Conservation (phyloP, 2,113 vertebrate species). For the Perccottus glenii region DNA sequence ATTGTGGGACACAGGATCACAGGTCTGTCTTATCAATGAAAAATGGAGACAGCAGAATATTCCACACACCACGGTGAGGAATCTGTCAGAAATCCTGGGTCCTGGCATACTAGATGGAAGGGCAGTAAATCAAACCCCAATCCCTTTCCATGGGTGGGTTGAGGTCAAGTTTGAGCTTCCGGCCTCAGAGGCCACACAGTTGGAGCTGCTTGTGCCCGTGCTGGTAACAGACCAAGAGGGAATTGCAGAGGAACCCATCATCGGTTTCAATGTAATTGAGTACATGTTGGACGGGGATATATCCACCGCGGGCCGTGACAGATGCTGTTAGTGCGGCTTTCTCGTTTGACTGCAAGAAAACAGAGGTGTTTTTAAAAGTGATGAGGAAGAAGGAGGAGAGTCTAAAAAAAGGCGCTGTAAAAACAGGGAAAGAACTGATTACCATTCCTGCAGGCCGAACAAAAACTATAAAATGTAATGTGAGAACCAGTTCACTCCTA, state of each 20-base stretch:
- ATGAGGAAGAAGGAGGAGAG: neutral
- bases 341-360: slow-evolving; percentile 36
- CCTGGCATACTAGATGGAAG: neutral
- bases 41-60: slow-evolving; percentile 11
- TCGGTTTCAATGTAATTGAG: slow-evolving; percentile 43
- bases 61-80: neutral
- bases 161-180: slow-evolving; percentile 21
- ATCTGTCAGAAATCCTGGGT: slow-evolving; percentile 7
- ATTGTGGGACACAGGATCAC: slow-evolving; percentile 15
- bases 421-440: neutral
- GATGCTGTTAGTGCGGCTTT: slow-evolving; percentile 29
- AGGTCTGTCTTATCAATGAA: slow-evolving; percentile 13
- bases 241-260: slow-evolving; percentile 33
- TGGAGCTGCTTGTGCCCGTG: slow-evolving; percentile 17
- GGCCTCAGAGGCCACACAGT: neutral
- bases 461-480: neutral
- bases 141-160: slow-evolving; percentile 3
- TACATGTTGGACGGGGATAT: neutral
- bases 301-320: neutral
- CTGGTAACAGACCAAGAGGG: slow-evolving; percentile 13
- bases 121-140: slow-evolving; percentile 16
- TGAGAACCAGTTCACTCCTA: neutral
- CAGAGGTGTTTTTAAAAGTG: slow-evolving; percentile 20
- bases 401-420: neutral
- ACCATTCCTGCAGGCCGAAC: neutral